Base-by-base conservation (phyloP, 2,113 vertebrate species). In the Corapipo altera region DNA sequence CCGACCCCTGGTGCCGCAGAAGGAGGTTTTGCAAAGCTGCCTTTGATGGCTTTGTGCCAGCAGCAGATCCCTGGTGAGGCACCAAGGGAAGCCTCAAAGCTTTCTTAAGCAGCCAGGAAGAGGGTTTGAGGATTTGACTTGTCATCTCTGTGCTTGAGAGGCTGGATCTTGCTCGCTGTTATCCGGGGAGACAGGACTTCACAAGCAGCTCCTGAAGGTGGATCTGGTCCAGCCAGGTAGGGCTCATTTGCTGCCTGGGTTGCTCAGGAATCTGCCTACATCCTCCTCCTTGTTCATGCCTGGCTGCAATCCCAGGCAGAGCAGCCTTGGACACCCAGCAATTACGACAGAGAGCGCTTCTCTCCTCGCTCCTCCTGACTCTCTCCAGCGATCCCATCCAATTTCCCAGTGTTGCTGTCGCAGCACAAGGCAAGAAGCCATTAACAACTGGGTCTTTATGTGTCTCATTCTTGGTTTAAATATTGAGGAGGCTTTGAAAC, bases 1-100 rank as follows among this genome's bases (percentile, higher is more conserved):
- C 32, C 3, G 0, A 13, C 28, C 66, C 0, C 0, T 5, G 6
- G 13, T 4, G 6, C 1, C 15, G 20, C 69, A 44, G 79, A 37
- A 73, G 55, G 35, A 39, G 72, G 9, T 8, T 23, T 8, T 22
- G 41, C 46, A 37, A 39, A 74, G 88, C 81, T 57, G 51, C 54
- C 54, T 0, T 0, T 4, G 64, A 2, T 23, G 77, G 51, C 19
- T 89, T 49, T 5, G n/a, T 69, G 81, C 76, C 46, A 37, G 48
- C 6, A 8, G 74, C 74, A 83, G 57, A 18, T 49, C 87, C 77
- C 64, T 1, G 0, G 41, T 3, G 3, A 77, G 69, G 69, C 22
- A 24, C 62, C 1, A 0, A 49, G 82, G 48, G 75, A 75, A 88
- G 61, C 66, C 75, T 83, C 86, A 24, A 52, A 85, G 57, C 74